These are phyloP conservation scores for Ceratosolen solmsi DNA, from an alignment of 1,140 invertebrate genomes.

Conservation along the genomic window DNA sequence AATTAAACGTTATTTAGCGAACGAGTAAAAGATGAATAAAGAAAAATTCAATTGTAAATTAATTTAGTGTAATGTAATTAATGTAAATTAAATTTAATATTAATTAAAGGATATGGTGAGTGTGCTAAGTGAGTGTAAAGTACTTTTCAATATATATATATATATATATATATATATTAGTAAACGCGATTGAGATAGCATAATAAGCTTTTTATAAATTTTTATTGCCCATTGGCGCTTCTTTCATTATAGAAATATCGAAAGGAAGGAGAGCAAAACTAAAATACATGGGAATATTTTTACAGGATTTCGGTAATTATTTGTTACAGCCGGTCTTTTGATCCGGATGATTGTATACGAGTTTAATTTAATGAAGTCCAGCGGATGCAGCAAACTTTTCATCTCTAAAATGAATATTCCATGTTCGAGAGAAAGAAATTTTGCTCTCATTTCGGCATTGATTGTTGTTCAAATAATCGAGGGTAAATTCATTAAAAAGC, in stretches of 20 bases:
- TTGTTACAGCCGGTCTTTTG: neutral
- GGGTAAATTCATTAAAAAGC: neutral
- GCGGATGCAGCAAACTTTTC: neutral
- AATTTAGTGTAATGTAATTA: too few relatives aligned
- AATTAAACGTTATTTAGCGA: too few relatives aligned
- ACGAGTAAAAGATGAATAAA: too few relatives aligned
- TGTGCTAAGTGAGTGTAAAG: too few relatives aligned
- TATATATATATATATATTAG: neutral
- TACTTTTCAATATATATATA: too few relatives aligned
- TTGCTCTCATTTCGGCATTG: neutral
- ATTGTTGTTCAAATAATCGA: slow-evolving; percentile 26
- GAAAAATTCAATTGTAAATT: too few relatives aligned
- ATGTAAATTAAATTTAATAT: too few relatives aligned
- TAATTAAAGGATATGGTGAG: too few relatives aligned
- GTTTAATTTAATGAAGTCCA: slow-evolving; percentile 31
- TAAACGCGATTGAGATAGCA: neutral
- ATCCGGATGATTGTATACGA: neutral
- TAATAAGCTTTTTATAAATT: neutral
- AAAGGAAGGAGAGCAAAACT: neutral
- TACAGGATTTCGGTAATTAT: neutral
- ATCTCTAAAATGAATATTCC: slow-evolving; percentile 23
- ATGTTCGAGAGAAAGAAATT: neutral
- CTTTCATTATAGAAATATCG: neutral
- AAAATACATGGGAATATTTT: neutral
- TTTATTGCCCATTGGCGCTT: neutral